Evolutionary conservation across 2,888 invertebrate species (phyloP), one percentile per base, ranked within the genome.

Genomic region (Calameuta pallipes): DNA sequence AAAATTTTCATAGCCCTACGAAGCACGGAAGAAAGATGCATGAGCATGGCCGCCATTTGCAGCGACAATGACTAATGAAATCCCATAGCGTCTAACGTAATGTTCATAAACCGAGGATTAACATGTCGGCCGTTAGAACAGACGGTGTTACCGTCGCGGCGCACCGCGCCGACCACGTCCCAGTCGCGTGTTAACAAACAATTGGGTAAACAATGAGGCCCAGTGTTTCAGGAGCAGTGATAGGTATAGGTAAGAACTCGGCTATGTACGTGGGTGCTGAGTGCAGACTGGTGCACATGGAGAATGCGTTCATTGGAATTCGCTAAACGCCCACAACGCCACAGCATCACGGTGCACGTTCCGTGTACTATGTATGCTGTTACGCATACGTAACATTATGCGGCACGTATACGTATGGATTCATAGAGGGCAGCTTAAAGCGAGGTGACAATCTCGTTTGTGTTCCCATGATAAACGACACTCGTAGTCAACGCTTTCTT

Each of bases 391-490:
- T 15, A 70, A 70, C 23, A 30, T 30, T 31, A 31, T 31, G 70
- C 23, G 30, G 30, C 12, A 33, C 12, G 30, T 70, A 70, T 33
- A 71, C 31, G 31, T 31, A 4, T 23, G 30, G 15, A 34, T 23
- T 30, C 30, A 79, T 76, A 79, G 69, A 31, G 74, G 74, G 71
- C 74, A 70, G 73, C 79, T 37, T 77, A 80, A 78, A 83, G 82
- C 80, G 87, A 88, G 89, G 89, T 88, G 89, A 89, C 89, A 87
- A 89, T 89, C 87, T 87, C 85, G 87, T 89, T 88, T 86, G 86
- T 87, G 86, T 83, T 85, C 83, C 23, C 84, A 82, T 87, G 88
- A 88, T 87, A 88, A 89, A 89, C 85, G 85, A 83, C 84, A 74
- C 80, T 82, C 78, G 82, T 80, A 79, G 79, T 74, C 78, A 78